Conservation (phyloP, 2,113 vertebrate genomes). For the Platichthys flesus region DNA sequence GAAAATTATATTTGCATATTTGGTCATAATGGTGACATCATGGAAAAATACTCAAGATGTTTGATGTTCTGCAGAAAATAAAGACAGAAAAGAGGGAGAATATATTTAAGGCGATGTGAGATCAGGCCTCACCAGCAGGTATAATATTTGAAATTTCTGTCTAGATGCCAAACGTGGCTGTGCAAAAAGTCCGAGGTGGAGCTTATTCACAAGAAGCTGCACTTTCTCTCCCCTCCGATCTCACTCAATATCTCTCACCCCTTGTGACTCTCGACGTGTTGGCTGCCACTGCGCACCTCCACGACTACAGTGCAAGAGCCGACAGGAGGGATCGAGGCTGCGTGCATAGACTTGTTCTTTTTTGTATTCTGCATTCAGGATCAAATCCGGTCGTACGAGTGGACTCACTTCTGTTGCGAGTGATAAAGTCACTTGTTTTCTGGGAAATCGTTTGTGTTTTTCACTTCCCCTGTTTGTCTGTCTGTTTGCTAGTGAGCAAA, state of each 20-base stretch:
- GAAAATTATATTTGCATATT: neutral
- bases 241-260: constrained; percentile 23
- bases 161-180: constrained; percentile 42
- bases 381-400: neutral
- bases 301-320: constrained; percentile 26
- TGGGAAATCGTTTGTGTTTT: neutral
- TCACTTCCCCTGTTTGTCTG: neutral
- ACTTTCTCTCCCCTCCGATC: constrained; percentile 17
- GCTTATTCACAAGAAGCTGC: constrained; percentile 32
- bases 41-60: neutral
- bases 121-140: constrained; percentile 26
- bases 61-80: neutral
- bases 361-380: constrained; percentile 7
- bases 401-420: neutral
- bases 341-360: constrained; percentile 23
- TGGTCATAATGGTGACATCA: neutral
- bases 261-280: constrained; percentile 31
- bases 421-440: constrained; percentile 9
- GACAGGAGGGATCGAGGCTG: constrained; percentile 32
- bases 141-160: constrained; percentile 53
- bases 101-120: neutral
- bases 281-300: constrained; percentile 57
- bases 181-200: constrained; percentile 24
- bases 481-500: neutral
- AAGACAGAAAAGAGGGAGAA: neutral